Base-by-base conservation (phyloP, 2,113 vertebrate genomes). In the Elanoides forficatus region DNA sequence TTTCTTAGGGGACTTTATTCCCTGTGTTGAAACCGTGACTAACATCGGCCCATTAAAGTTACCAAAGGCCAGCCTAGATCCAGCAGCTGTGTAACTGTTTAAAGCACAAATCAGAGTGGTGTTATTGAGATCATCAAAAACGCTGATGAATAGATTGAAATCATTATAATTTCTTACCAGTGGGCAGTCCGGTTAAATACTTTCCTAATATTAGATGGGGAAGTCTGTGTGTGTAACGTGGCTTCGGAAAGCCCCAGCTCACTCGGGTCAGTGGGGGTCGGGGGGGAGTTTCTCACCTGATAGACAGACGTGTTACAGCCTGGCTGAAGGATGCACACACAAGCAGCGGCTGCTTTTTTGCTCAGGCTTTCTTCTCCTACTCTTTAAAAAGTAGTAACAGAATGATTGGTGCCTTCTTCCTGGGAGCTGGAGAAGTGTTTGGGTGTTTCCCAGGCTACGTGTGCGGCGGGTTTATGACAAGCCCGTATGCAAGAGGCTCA, bases 161-260 rank as follows among this genome's bases (percentile, higher is more conserved):
- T 42, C 30, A 5, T 12, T 16, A 11, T 6, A 3, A 58, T 56
- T 29, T 18, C 48, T 79, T 58, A 45, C 26, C 43, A 15, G 25
- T 3, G 11, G 40, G 22, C 32, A 20, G 36, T 8, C 40, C 32
- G 9, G 27, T 17, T 18, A 18, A 43, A 29, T 9, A 3, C n/a
- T 48, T 45, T 17, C 55, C 32, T 22, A 23, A 13, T 30, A 7
- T 9, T 45, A 27, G 34, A 6, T 23, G 32, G 53, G 62, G 26
- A 34, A 10, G n/a, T 11, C 34, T 38, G 53, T 5, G 1, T 2
- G 1, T 2, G 40, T 11, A 6, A 11, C 0, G 26, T 20, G 66
- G 32, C 22, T 23, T 13, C 18, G 20, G 26, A 20, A 66, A 7
- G 40, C 10, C 36, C 17, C 25, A 9, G 22, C 66, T 50, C 30